Evolutionary conservation across 2,113 vertebrate species (phyloP), one percentile per base, ranked within the genome.

Genomic region (Cheilinus undulatus): DNA sequence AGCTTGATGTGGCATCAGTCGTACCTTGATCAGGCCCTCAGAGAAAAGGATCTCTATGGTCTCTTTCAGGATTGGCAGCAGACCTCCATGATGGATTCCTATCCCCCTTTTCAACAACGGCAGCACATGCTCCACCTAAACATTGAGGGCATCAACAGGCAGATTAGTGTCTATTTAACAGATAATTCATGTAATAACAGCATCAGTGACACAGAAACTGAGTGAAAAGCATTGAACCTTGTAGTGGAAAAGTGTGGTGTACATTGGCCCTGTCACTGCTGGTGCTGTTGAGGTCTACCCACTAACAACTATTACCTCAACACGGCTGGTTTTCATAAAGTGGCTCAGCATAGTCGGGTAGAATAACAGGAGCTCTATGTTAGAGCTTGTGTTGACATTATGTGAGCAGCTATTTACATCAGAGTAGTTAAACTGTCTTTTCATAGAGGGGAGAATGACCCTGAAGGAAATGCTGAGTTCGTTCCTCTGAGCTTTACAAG

Each of bases 21-120:
- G 22, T 77, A 99, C 98, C 96, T 99, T 99, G 62, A 99, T 92
- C 22, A 99, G 89, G 48, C 98, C 98, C 87, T 99, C 98, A 54
- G 97, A 98, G 92, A 99, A 99, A 4, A 99, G 95, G 75, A 99
- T 99, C 94, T 99, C 97, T 52, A 98, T 99, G 9, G 98, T 99
- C 86, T 99, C 98, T 77, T 99, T 99, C 54, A 99, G 94, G 89
- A 99, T 99, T 82, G 98, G 98, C 85, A 99, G 95, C 15, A 99
- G 94, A 11, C 98, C 98, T 0, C 98, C 97, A 0, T 99, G 98
- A 60, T 99, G 98, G 86, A 99, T 99, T 34, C 98, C 98, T 70
- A 99, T 96, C 3, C 98, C 98, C 69, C 97, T 92, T 79, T 97
- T 99, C 85, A 99, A 84, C 82, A 99, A 95, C 5, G 98, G 98